Evolutionary conservation across 1,140 invertebrate genomes (phyloP), one percentile per base, ranked within the genome.

Genomic region (Zaprionus taronus): DNA sequence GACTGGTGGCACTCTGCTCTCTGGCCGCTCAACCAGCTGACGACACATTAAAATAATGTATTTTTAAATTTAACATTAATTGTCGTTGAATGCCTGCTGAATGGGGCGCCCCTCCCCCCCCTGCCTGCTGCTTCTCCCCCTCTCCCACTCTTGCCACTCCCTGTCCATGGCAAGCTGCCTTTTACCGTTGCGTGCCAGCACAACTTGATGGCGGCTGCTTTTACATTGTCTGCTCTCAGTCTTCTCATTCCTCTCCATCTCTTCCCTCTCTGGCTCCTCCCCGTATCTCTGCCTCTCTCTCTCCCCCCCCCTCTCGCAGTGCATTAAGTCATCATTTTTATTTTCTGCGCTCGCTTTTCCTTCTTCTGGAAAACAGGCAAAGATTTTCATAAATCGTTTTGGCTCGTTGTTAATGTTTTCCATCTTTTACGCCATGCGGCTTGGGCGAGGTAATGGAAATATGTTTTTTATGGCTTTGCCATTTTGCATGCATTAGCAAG

Each of bases 21-120:
- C n/a, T n/a, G 47, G 65, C 80, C 67, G 41, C 65, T 72, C 80
- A 74, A 61, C 61, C 64, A 75, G 72, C 80, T 81, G 85, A 81
- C 79, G 84, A 87, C 84, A 89, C 84, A 89, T 89, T 90, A 84
- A 89, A 89, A 90, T 90, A 89, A 89, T 89, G 84, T 89, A 90
- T 90, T 89, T 89, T 90, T 89, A 90, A 89, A 89, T 89, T 90
- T 85, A 85, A 89, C 84, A 89, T 89, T 89, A 89, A 89, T 89
- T 89, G 84, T 76, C 79, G 81, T 61, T 81, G 84, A 89, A 89
- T 90, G 84, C 74, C 79, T 79, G 72, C 68, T 78, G 77, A 75
- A 81, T 79, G 81, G 75, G 66, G 67, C 31, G 31, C 26, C 56
- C 49, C 22, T 28, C 17, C 11, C 7, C 17, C 41, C 51, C 38